Conservation (phyloP, 2,113 vertebrate genomes). For the Azemiops feae region DNA sequence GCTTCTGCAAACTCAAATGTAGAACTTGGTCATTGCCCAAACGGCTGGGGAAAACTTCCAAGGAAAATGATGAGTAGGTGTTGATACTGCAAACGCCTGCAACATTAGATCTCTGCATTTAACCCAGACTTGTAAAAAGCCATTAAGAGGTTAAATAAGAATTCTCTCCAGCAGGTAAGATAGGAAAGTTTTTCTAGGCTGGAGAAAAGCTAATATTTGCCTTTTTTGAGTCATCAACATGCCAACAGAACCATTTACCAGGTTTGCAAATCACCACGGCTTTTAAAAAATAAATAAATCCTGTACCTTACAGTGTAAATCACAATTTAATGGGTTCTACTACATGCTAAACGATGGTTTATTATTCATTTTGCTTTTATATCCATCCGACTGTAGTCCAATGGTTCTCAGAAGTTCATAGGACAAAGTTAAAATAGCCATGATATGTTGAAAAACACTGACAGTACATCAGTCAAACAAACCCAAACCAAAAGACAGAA, state of each 20-base stretch:
- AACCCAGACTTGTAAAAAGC: neutral
- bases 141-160: neutral
- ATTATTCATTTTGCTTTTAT: neutral
- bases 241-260: neutral
- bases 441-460: neutral
- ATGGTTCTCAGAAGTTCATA: neutral
- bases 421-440: neutral
- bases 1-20: neutral
- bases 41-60: neutral
- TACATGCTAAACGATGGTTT: neutral
- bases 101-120: neutral
- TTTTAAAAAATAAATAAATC: neutral
- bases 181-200: neutral
- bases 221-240: neutral
- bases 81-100: neutral
- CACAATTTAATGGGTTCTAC: neutral
- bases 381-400: neutral
- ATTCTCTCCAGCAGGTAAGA: neutral
- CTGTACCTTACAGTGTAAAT: neutral
- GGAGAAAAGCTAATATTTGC: neutral
- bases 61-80: neutral
- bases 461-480: neutral
- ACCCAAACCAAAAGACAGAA: neutral
- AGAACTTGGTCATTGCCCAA: conserved; percentile 1
- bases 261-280: neutral